Conservation (phyloP, 2,888 invertebrate species). For the Drosophila buzzatii region DNA sequence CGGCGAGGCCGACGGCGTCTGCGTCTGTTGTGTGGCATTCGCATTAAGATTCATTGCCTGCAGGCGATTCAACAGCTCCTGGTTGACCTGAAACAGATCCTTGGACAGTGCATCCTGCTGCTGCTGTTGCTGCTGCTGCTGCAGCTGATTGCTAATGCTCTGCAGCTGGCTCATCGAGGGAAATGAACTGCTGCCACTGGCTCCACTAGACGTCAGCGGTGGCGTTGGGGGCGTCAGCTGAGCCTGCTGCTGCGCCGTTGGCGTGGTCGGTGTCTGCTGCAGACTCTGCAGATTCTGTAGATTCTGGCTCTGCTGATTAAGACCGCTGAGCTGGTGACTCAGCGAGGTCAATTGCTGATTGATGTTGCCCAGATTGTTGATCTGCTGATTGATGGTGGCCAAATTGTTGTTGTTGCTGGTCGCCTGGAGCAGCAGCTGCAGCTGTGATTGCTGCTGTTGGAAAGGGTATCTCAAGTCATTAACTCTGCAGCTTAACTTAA, state of each 20-base stretch:
- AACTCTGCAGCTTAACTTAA: conserved; percentile 43
- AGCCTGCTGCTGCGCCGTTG: conserved; percentile 62
- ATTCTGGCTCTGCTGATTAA: conserved; percentile 85
- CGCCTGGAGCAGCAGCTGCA: conserved; percentile 84
- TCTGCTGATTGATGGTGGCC: conserved; percentile 85
- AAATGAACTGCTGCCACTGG: conserved; percentile 81
- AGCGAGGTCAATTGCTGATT: conserved; percentile 84
- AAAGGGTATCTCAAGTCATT: conserved; percentile 53
- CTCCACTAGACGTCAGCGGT: conserved; percentile 58
- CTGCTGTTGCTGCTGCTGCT: conserved; percentile 81
- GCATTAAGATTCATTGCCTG: conserved; percentile 84
- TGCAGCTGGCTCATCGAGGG: conserved; percentile 84
- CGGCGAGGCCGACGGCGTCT: conserved; percentile 78
- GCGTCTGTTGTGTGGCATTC: conserved; percentile 64
- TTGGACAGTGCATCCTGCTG: conserved; percentile 84
- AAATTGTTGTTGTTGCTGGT: conserved; percentile 84
- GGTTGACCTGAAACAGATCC: conserved; percentile 85
- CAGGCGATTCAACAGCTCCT: conserved; percentile 84
- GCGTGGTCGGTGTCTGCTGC: conserved; percentile 82
- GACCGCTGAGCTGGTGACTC: conserved; percentile 84
- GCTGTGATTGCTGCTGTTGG: conserved; percentile 77
- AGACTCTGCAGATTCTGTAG: conserved; percentile 83
- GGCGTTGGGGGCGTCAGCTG: conserved; percentile 82
- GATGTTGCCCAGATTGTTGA: conserved; percentile 84
- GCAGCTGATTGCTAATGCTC: conserved; percentile 82